Conservation (phyloP, 92 coral and sea anemone species). For the Heliopora coerulea region DNA sequence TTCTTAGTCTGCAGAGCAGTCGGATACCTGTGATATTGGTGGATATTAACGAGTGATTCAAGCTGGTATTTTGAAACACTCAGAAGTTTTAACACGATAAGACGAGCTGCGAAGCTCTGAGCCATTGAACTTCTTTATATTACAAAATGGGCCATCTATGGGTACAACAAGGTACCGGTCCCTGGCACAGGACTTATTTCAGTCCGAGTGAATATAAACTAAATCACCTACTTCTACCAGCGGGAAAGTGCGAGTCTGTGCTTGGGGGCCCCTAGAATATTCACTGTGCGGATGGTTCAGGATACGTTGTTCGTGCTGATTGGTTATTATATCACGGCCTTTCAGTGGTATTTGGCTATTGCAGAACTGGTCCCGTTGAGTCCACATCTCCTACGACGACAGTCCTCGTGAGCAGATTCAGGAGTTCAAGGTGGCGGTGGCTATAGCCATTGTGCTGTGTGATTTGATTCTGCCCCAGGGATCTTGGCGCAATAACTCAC, state of each 20-base stretch:
- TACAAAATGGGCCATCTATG: slow-evolving; percentile 26
- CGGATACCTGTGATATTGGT: too few species aligned
- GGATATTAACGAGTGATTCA: too few species aligned
- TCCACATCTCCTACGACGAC: slow-evolving; percentile 35
- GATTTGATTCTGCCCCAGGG: too few species aligned
- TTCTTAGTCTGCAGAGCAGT: too few species aligned
- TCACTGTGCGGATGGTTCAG: slow-evolving; percentile 47
- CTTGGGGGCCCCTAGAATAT: background rate
- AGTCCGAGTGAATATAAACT: slow-evolving; percentile 36
- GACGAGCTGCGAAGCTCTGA: slow-evolving; percentile 36
- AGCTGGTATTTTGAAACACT: slow-evolving; percentile 25
- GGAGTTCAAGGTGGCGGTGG: slow-evolving; percentile 38
- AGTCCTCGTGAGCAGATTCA: slow-evolving; percentile 31
- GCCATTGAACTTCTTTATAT: slow-evolving; percentile 37
- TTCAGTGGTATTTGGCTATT: slow-evolving; percentile 28
- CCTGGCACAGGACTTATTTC: slow-evolving; percentile 22
- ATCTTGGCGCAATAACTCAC: slow-evolving; percentile 35
- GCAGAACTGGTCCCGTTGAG: slow-evolving; percentile 40
- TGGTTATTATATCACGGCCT: background rate
- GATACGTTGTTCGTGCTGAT: too few species aligned
- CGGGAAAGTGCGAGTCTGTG: background rate
- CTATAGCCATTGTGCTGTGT: background rate
- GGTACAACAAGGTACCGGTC: slow-evolving; percentile 26
- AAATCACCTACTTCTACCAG: slow-evolving; percentile 19
- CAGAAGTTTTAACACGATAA: slow-evolving; percentile 30